phyloP scores from a whole-genome alignment of 2,888 invertebrate species.

The Caenorhabditis plicata region DNA sequence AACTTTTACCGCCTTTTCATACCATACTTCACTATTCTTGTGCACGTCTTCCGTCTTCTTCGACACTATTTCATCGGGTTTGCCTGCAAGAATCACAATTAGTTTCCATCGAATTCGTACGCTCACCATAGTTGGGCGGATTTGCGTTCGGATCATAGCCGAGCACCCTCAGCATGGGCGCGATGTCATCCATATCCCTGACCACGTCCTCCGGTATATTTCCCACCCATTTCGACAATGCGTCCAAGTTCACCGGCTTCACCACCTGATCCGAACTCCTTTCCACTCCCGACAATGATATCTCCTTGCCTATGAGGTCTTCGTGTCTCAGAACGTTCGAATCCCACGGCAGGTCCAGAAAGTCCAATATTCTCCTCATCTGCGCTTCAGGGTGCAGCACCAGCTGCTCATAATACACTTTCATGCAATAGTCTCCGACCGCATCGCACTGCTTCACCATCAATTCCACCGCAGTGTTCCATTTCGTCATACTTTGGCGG shows the following conservation, averaged over 20 bases:
- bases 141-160: constrained; percentile 90
- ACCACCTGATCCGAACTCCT: constrained; percentile 73
- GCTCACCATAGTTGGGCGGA: constrained; percentile 81
- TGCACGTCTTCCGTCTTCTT: constrained; percentile 62
- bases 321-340: constrained; percentile 95
- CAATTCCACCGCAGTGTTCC: constrained; percentile 78
- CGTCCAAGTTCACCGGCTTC: constrained; percentile 94
- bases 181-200: constrained; percentile 69
- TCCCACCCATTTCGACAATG: constrained; percentile 73
- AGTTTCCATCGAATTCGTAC: no score
- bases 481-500: constrained; percentile 87
- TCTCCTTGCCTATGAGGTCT: constrained; percentile 83
- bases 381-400: constrained; percentile 88
- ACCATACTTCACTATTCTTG: constrained; percentile 60
- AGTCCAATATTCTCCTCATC: constrained; percentile 83
- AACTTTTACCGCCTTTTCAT: constrained; percentile 55
- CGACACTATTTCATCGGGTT: constrained; percentile 59
- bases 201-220: constrained; percentile 79
- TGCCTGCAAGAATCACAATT: no score
- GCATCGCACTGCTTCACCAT: constrained; percentile 87
- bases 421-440: constrained; percentile 54
- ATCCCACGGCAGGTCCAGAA: constrained; percentile 90
- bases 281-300: constrained; percentile 59
- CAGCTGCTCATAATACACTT: constrained; percentile 91
- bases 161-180: constrained; percentile 62